These are phyloP conservation scores for Corvus cornix DNA, from an alignment of 2,113 vertebrate genomes.

Conservation along the genomic window DNA sequence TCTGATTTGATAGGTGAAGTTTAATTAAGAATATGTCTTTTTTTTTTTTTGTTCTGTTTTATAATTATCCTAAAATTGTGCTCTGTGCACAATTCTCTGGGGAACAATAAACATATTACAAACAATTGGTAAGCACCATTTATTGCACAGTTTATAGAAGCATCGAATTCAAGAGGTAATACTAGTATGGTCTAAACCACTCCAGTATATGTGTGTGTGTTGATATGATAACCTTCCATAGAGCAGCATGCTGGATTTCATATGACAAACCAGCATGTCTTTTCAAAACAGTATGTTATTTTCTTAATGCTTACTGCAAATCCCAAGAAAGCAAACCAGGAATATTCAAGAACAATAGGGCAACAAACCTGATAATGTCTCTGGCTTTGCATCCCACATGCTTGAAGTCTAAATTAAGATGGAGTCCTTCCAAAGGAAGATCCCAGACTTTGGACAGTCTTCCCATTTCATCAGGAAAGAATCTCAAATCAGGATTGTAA, in stretches of 20 bases:
- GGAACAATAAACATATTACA: neutral
- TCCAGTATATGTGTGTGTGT: neutral
- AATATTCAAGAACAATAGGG: neutral
- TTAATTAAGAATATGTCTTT: neutral
- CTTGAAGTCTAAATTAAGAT: slow-evolving; percentile 91
- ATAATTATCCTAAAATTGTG: neutral
- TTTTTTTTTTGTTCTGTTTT: neutral
- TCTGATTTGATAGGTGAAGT: neutral
- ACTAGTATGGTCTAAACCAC: neutral
- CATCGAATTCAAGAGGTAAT: neutral
- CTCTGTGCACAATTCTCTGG: neutral
- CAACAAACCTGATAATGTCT: slow-evolving; percentile 90
- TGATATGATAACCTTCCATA: neutral
- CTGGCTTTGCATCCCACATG: slow-evolving; percentile 93
- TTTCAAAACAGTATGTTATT: neutral
- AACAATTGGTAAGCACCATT: neutral
- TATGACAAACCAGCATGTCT: neutral
- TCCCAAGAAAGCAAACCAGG: neutral
- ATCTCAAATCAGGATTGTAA: slow-evolving; percentile 82
- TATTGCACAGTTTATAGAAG: neutral
- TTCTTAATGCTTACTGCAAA: neutral
- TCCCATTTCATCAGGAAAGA: slow-evolving; percentile 96
- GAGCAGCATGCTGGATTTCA: neutral
- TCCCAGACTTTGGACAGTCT: slow-evolving; percentile 91
- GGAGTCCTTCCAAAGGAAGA: slow-evolving; percentile 90